Evolutionary conservation across 2,888 invertebrate species (phyloP), one percentile per base, ranked within the genome.

Genomic region (Cryptus viduatorius): DNA sequence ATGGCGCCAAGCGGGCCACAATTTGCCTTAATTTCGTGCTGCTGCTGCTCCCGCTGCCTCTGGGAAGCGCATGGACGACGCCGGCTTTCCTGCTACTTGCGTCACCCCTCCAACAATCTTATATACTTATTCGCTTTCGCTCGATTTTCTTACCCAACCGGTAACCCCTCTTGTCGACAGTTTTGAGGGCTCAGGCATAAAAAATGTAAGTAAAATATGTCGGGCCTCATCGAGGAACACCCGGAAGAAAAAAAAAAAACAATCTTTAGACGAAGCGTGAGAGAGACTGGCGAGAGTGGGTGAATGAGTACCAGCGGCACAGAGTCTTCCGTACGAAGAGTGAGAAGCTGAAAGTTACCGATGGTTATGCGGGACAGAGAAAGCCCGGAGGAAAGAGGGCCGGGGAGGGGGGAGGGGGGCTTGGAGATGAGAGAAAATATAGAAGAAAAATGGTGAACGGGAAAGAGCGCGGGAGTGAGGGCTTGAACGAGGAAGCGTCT

Each of bases 21-120:
- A 92, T 92, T 92, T 92, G 90, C 91, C 91, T 92, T 92, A 91
- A 92, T 92, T 93, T 92, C 86, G 89, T 81, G 82, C 78, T 59
- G 80, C 72, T 59, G 50, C 16, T 53, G 16, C 53, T 53, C 14
- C 46, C 2, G 61, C 61, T n/a, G 56, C 24, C 19, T 14, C 29
- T 31, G 31, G 56, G 61, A 69, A 76, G 76, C 67, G 61, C 79
- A 79, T 50, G 80, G 79, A 68, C 69, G 76, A 81, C 77, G 56
- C 67, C 72, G 67, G 73, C 56, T 81, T 78, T 71, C 72, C 80
- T 73, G 68, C n/a, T 53, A 64, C 50, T 24, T 42, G 48, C 50
- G 65, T 50, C 37, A 29, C 48, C 46, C 37, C 48, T 46, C 16
- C 31, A 14, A 75, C 31, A 46, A 64, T 61, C 59, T 61, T 48